phyloP scores from a whole-genome alignment of 2,113 vertebrate species.

The Panurus biarmicus region DNA sequence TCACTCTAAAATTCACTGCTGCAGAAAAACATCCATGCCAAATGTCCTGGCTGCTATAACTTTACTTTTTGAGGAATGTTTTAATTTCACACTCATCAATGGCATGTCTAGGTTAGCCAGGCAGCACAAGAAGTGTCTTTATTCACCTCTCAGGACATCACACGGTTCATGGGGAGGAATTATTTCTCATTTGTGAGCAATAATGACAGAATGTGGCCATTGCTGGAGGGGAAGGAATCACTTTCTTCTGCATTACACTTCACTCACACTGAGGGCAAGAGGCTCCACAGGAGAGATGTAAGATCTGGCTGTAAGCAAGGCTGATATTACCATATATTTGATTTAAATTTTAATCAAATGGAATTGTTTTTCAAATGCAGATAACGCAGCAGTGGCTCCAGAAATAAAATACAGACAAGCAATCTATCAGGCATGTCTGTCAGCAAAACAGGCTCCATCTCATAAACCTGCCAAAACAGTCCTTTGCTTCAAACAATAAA shows the following conservation, averaged over 20 bases:
- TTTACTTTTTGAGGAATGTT: not conserved
- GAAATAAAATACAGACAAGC: not conserved
- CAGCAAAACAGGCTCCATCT: constrained; percentile 39
- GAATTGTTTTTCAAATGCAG: constrained; percentile 29
- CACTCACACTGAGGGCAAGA: not conserved
- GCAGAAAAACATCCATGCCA: not conserved
- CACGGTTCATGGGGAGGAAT: not conserved
- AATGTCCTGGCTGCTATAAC: not conserved
- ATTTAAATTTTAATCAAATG: constrained; percentile 25
- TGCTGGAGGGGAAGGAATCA: not conserved
- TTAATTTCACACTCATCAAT: not conserved
- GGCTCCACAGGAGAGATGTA: not conserved
- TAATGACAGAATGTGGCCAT: not conserved
- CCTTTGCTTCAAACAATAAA: constrained; percentile 42
- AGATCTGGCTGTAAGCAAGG: not conserved
- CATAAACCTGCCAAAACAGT: constrained; percentile 59
- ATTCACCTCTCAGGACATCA: not conserved
- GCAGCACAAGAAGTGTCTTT: not conserved
- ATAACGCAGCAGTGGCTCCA: not conserved
- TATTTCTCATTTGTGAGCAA: not conserved
- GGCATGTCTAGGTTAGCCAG: not conserved
- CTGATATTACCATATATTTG: not conserved
- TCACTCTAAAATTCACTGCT: not conserved
- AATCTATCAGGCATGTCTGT: constrained; percentile 39
- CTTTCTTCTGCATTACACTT: not conserved